These are phyloP conservation scores for Sylvicola cinctus DNA, from an alignment of 2,888 invertebrate species.

Conservation along the genomic window DNA sequence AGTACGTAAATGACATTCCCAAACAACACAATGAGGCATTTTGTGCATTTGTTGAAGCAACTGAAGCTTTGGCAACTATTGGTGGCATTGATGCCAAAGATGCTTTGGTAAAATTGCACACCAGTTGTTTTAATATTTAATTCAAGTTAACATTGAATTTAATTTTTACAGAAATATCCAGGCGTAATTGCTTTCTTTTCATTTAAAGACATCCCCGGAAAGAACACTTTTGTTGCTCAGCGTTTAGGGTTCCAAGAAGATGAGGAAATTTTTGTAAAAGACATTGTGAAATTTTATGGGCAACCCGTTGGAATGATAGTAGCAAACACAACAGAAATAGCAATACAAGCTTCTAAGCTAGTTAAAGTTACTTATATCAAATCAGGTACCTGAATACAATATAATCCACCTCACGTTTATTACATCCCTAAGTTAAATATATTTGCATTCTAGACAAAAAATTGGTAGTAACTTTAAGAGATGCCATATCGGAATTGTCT, in stretches of 20 bases:
- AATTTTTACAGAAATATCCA: conserved; percentile 28
- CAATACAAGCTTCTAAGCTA: conserved; percentile 33
- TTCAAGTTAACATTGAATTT: conserved; percentile 1
- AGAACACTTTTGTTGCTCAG: conserved; percentile 29
- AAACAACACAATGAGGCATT: conserved; percentile 39
- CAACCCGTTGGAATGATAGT: conserved; percentile 58
- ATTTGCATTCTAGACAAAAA: no score
- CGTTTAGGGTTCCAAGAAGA: neutral
- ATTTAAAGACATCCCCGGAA: conserved; percentile 47
- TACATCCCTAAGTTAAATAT: no score
- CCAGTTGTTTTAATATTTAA: conserved; percentile 29
- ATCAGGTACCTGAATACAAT: no score
- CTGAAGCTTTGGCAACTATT: conserved; percentile 33
- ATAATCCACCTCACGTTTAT: no score
- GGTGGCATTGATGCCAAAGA: conserved; percentile 33
- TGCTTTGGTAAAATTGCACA: conserved; percentile 41
- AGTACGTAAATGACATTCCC: conserved; percentile 55
- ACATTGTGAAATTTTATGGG: conserved; percentile 23
- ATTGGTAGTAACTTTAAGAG: no score
- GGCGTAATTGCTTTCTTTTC: conserved; percentile 43
- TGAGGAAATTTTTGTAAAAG: conserved; percentile 18
- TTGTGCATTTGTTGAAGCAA: conserved; percentile 39
- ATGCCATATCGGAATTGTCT: no score
- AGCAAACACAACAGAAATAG: conserved; percentile 36
- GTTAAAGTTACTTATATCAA: conserved; percentile 29